These are phyloP conservation scores for Acleris laterana DNA, from an alignment of 2,888 invertebrate genomes.

Conservation along the genomic window DNA sequence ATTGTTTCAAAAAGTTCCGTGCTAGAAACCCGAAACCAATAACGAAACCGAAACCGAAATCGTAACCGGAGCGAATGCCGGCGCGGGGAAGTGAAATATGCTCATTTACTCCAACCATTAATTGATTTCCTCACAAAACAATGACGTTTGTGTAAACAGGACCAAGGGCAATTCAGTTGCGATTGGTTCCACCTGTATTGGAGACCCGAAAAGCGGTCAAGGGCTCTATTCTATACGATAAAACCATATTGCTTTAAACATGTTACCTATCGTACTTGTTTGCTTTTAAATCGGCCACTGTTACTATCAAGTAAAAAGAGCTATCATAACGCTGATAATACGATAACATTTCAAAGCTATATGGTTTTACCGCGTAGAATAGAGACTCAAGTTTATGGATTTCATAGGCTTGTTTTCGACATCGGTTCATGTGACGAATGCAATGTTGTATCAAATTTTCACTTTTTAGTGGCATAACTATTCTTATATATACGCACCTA, in stretches of 20 bases:
- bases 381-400: not conserved
- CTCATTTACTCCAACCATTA: slow-evolving; percentile 27
- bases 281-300: no score
- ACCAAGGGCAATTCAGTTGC: slow-evolving; percentile 2
- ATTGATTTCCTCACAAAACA: slow-evolving; percentile 36
- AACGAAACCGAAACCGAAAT: slow-evolving; percentile 4
- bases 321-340: no score
- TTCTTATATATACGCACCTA: no score
- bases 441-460: no score
- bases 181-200: slow-evolving; percentile 26
- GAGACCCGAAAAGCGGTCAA: not conserved
- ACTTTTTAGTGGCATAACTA: no score
- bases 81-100: slow-evolving; percentile 17
- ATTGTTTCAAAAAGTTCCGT: slow-evolving; percentile 25
- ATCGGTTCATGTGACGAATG: no score
- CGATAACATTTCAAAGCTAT: no score
- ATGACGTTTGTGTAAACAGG: slow-evolving; percentile 26
- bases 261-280: no score
- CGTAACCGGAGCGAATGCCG: not conserved
- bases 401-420: not conserved
- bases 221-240: no score
- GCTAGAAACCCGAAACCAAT: slow-evolving; percentile 21
- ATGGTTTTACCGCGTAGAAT: no score
- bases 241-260: no score
- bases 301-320: no score